phyloP scores from a whole-genome alignment of 2,888 invertebrate species.

The Cephus rjabovi region DNA sequence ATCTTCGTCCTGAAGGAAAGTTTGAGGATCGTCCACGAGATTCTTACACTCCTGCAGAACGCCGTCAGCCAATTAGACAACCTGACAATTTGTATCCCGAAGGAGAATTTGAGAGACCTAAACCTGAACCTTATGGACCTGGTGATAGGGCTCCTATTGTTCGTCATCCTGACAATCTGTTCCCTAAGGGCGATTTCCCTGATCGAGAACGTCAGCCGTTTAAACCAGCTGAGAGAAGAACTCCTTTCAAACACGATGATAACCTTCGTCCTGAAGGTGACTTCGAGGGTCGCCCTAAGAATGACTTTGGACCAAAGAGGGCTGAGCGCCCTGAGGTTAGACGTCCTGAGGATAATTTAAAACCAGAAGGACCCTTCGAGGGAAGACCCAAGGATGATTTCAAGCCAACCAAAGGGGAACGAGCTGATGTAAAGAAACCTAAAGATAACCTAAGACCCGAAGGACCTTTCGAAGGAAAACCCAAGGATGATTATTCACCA shows the following conservation, averaged over 20 bases:
- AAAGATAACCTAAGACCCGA: slow-evolving; percentile 67
- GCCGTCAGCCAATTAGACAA: slow-evolving; percentile 68
- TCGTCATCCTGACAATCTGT: slow-evolving; percentile 58
- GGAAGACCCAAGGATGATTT: slow-evolving; percentile 66
- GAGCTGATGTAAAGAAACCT: slow-evolving; percentile 61
- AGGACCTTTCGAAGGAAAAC: slow-evolving; percentile 50
- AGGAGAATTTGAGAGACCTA: slow-evolving; percentile 69
- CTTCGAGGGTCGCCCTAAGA: slow-evolving; percentile 66
- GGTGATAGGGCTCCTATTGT: slow-evolving; percentile 59
- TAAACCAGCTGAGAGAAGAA: slow-evolving; percentile 67
- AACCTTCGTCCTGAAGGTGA: slow-evolving; percentile 69
- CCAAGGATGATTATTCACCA: slow-evolving; percentile 61
- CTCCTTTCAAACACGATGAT: slow-evolving; percentile 65
- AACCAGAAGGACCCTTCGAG: slow-evolving; percentile 67
- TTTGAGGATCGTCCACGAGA: slow-evolving; percentile 64
- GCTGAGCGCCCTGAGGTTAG: slow-evolving; percentile 58
- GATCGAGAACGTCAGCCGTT: slow-evolving; percentile 34
- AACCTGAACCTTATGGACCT: slow-evolving; percentile 60
- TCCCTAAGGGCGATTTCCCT: slow-evolving; percentile 68
- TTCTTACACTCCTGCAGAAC: slow-evolving; percentile 67
- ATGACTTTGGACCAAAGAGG: slow-evolving; percentile 62
- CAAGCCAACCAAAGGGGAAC: slow-evolving; percentile 59
- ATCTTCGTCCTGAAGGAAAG: slow-evolving; percentile 71
- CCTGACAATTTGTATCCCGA: slow-evolving; percentile 61
- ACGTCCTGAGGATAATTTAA: slow-evolving; percentile 66